phyloP scores from a whole-genome alignment of 2,113 vertebrate genomes.

The Chrysemys picta region DNA sequence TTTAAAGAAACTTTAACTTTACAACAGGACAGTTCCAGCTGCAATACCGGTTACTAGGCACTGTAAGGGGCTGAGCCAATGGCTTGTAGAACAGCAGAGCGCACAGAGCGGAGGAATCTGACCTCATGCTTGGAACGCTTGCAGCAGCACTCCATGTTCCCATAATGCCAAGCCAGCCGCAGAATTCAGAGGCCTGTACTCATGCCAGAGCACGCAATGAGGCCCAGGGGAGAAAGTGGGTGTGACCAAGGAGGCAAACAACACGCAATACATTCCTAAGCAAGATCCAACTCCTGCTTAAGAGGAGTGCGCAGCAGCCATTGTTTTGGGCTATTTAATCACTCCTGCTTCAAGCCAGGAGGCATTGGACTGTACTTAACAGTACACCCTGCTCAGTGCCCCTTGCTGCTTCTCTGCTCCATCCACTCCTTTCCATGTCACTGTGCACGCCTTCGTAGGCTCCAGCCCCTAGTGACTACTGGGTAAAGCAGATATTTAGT shows the following conservation, averaged over 20 bases:
- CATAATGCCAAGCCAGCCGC: background rate
- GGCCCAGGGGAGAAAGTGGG: background rate
- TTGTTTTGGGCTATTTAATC: background rate
- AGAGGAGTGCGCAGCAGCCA: background rate
- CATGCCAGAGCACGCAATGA: background rate
- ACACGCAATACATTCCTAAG: background rate
- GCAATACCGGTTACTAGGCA: background rate
- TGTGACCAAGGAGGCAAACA: background rate
- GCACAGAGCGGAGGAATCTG: background rate
- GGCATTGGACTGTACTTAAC: no score
- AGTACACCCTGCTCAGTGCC: background rate
- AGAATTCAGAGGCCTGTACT: background rate
- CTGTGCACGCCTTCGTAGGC: background rate
- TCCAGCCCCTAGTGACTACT: background rate
- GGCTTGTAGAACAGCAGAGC: background rate
- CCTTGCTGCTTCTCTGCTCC: background rate
- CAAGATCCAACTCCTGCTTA: background rate
- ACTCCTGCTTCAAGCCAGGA: background rate
- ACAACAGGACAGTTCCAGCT: background rate
- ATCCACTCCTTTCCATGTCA: background rate
- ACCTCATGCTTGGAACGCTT: background rate
- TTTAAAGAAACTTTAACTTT: constrained; percentile 13
- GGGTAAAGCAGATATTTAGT: background rate
- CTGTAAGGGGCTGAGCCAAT: background rate
- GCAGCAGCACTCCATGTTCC: background rate